phyloP scores from a whole-genome alignment of 2,888 invertebrate species.

The Ectemnius continuus region DNA sequence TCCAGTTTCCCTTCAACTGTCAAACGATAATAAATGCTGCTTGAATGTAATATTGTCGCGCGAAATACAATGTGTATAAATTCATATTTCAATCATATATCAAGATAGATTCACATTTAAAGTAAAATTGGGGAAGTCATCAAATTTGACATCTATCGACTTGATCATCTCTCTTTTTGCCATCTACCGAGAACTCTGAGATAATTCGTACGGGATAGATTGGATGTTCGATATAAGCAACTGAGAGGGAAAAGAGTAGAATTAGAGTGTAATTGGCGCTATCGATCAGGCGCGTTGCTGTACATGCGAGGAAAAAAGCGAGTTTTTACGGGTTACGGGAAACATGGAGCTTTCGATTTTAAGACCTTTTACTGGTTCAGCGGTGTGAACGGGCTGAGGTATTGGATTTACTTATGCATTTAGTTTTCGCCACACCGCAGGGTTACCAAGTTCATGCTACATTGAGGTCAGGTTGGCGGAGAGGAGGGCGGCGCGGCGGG shows the following conservation, averaged over 20 bases:
- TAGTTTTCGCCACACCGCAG: slow-evolving; percentile 54
- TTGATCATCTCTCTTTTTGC: no score
- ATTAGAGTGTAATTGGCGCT: background rate
- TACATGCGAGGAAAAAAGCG: background rate
- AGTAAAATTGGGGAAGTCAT: no score
- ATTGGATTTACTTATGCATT: slow-evolving; percentile 65
- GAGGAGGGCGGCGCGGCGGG: slow-evolving; percentile 22
- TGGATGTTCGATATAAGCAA: no score
- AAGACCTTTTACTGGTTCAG: slow-evolving; percentile 4
- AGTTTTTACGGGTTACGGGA: background rate
- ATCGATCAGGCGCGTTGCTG: background rate
- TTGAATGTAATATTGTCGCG: no score
- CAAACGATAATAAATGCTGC: no score
- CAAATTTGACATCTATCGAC: no score
- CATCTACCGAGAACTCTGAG: no score
- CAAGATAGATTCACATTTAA: no score
- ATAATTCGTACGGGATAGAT: no score
- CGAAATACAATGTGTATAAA: no score
- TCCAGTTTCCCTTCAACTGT: no score
- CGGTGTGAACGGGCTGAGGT: slow-evolving; percentile 47
- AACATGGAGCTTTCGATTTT: background rate
- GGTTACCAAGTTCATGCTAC: slow-evolving; percentile 53
- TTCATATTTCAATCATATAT: no score
- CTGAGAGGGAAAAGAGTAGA: background rate
- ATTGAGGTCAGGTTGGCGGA: slow-evolving; percentile 29